phyloP scores from a whole-genome alignment of 2,797 vertebrate genomes.

The Chromis chromis region DNA sequence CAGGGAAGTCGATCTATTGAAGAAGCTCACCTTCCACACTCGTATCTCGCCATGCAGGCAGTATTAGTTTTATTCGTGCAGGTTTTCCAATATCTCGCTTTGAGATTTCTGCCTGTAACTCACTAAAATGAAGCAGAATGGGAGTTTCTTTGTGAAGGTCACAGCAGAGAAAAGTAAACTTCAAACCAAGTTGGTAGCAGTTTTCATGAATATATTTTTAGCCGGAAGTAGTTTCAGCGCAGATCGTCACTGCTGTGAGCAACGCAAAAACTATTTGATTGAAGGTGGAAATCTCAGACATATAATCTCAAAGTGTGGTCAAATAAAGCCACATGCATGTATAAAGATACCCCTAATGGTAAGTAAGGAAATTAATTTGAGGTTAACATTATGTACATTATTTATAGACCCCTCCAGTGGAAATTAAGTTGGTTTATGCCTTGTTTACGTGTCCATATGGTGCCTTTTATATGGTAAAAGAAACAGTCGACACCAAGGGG shows the following conservation, averaged over 20 bases:
- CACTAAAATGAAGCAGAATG: not conserved
- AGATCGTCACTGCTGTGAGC: not conserved
- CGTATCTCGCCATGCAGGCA: not conserved
- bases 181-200: not conserved
- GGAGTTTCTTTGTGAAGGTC: not conserved
- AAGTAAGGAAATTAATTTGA: not conserved
- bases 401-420: no score
- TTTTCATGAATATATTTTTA: not conserved
- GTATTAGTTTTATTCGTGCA: conserved; percentile 11
- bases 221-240: not conserved
- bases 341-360: not conserved
- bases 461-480: no score
- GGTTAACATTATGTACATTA: no score
- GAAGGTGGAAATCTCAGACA: not conserved
- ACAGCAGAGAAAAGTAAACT: not conserved
- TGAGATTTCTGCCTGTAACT: not conserved
- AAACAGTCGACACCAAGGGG: no score
- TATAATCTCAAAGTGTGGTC: no score
- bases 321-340: no score
- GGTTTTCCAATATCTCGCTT: not conserved
- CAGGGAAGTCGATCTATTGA: conserved; percentile 15
- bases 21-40: not conserved
- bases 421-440: not conserved
- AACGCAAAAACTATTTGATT: not conserved
- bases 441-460: no score